Evolutionary conservation across 2,113 vertebrate species (phyloP).

Genomic region (Dicaeum eximium): DNA sequence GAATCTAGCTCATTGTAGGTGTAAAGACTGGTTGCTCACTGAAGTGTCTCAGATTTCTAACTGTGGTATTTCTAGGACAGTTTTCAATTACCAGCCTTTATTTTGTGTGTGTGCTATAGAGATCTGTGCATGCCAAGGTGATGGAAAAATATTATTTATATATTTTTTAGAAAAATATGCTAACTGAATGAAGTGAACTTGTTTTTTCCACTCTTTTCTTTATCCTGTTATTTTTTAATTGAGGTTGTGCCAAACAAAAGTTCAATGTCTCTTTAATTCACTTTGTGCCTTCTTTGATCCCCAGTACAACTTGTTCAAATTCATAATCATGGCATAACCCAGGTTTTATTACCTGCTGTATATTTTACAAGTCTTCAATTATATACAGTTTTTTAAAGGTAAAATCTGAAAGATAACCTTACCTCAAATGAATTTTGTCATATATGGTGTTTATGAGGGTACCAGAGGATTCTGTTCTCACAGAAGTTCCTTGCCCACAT

Average conservation of each 20-base stretch:
- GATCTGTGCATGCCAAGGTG: background rate
- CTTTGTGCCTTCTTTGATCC: background rate
- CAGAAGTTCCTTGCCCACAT: background rate
- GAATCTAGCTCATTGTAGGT: background rate
- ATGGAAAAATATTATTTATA: background rate
- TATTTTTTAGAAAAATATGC: background rate
- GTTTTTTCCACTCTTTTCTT: background rate
- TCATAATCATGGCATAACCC: background rate
- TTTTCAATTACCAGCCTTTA: background rate
- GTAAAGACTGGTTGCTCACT: background rate
- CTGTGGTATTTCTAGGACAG: background rate
- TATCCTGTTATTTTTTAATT: background rate
- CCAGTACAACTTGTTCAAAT: background rate
- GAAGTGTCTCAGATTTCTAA: background rate
- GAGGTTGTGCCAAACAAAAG: background rate
- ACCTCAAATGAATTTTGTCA: background rate
- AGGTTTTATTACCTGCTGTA: fast-evolving
- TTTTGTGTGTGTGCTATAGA: background rate
- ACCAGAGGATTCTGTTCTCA: background rate
- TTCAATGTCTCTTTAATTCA: background rate
- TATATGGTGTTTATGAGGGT: background rate
- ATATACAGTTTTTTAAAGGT: background rate
- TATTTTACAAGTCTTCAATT: background rate
- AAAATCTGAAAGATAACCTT: background rate
- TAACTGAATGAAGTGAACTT: background rate